Conservation (phyloP, 2,888 invertebrate species). For the Coelinius sp. region DNA sequence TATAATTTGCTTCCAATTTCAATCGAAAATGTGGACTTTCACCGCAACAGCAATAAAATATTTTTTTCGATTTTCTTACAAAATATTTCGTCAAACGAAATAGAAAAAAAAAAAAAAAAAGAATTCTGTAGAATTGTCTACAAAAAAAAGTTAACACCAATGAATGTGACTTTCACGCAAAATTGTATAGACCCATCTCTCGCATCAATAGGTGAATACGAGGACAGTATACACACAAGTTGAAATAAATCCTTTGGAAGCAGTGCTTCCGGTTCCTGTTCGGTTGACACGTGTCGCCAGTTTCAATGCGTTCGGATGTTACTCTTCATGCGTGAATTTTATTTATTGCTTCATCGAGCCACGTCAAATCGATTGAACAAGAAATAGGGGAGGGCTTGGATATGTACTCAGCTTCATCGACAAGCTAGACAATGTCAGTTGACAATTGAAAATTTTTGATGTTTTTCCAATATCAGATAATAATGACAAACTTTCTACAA, state of each 20-base stretch:
- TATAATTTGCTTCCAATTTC: constrained; percentile 37
- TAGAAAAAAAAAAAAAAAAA: neutral
- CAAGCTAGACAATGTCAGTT: neutral
- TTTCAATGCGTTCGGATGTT: constrained; percentile 45
- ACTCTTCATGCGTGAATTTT: constrained; percentile 47
- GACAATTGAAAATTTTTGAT: neutral
- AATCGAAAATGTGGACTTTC: constrained; percentile 14
- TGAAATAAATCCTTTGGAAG: constrained; percentile 53
- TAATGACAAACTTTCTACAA: too few species aligned
- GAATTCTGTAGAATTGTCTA: neutral
- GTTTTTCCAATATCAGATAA: neutral
- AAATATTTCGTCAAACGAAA: too few species aligned
- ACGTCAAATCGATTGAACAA: constrained; percentile 38
- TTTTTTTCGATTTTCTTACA: too few species aligned
- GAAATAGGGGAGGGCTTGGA: neutral
- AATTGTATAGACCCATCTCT: neutral
- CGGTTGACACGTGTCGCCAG: constrained; percentile 52
- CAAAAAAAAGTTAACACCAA: neutral
- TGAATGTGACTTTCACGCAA: neutral
- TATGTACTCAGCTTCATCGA: neutral
- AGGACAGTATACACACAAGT: constrained; percentile 44
- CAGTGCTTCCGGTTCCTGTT: constrained; percentile 47
- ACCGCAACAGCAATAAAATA: constrained; percentile 31
- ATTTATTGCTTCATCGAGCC: constrained; percentile 45
- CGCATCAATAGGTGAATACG: constrained; percentile 35